Conservation (phyloP, 2,797 vertebrate species). For the Artibeus lituratus region DNA sequence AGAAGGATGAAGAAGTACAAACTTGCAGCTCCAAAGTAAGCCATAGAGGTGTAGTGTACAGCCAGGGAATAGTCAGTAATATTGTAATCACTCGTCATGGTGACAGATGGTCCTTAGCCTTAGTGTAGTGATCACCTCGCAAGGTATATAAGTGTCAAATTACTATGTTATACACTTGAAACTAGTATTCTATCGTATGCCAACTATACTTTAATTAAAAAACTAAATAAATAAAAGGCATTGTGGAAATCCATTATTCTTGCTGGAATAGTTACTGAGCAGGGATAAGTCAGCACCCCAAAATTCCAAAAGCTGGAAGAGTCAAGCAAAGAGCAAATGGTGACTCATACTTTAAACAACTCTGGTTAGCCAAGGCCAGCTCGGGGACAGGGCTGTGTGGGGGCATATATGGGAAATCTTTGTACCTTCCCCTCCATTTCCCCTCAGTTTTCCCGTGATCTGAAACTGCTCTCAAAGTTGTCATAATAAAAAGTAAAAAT, state of each 20-base stretch:
- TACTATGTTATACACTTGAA: background rate
- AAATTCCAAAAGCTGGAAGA: background rate
- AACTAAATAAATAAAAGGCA: background rate
- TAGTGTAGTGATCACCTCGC: background rate
- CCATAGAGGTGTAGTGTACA: background rate
- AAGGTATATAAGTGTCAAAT: background rate
- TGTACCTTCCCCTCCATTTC: background rate
- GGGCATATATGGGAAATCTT: background rate
- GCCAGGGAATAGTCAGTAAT: background rate
- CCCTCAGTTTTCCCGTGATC: background rate
- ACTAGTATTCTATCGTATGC: background rate
- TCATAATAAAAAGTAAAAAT: background rate
- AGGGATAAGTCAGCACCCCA: background rate
- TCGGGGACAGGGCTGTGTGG: background rate
- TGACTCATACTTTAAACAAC: background rate
- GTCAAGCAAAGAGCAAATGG: background rate
- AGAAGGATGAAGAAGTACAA: background rate
- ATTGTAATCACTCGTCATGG: background rate
- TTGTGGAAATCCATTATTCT: background rate
- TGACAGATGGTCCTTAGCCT: background rate
- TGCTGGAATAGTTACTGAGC: background rate
- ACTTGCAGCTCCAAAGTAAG: background rate
- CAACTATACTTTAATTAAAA: background rate
- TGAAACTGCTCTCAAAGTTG: background rate
- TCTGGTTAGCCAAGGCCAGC: background rate